Evolutionary conservation across 1,140 invertebrate species (phyloP).

Genomic region (Drepana arcuata): DNA sequence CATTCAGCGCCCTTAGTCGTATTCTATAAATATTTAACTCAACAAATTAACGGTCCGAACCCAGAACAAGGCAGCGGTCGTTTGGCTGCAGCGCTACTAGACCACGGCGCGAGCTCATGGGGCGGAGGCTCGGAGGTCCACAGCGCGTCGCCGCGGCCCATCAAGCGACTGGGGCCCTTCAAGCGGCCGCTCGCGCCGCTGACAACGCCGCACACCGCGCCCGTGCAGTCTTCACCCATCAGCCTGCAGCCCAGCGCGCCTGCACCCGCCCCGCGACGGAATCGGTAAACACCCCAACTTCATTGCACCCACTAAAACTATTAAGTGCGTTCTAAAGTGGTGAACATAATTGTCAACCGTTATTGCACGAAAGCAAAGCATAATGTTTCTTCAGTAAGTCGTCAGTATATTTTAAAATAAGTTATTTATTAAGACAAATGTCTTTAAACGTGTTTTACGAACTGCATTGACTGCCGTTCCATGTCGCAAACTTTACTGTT

Average conservation of each 20-base stretch:
- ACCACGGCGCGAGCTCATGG: conserved; percentile 44
- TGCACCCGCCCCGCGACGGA: conserved; percentile 19
- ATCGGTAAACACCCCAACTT: conserved; percentile 27
- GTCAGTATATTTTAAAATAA: too few species aligned
- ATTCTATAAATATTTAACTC: too few species aligned
- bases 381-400: too few species aligned
- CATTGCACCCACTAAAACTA: background rate
- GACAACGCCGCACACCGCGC: conserved; percentile 18
- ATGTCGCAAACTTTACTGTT: too few species aligned
- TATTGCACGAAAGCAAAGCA: too few species aligned
- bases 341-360: too few species aligned
- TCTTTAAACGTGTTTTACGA: too few species aligned
- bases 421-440: too few species aligned
- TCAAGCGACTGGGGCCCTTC: conserved; percentile 60
- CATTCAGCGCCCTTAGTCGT: too few species aligned
- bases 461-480: too few species aligned
- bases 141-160: conserved; percentile 52
- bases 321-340: background rate
- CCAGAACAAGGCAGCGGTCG: conserved; percentile 46
- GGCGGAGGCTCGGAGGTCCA: conserved; percentile 27
- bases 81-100: conserved; percentile 45
- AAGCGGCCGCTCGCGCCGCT: conserved; percentile 31
- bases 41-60: too few species aligned
- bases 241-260: conserved; percentile 3
- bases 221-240: conserved; percentile 9